Evolutionary conservation across 2,888 invertebrate genomes (phyloP).

Genomic region (Agonopterix heracliana): DNA sequence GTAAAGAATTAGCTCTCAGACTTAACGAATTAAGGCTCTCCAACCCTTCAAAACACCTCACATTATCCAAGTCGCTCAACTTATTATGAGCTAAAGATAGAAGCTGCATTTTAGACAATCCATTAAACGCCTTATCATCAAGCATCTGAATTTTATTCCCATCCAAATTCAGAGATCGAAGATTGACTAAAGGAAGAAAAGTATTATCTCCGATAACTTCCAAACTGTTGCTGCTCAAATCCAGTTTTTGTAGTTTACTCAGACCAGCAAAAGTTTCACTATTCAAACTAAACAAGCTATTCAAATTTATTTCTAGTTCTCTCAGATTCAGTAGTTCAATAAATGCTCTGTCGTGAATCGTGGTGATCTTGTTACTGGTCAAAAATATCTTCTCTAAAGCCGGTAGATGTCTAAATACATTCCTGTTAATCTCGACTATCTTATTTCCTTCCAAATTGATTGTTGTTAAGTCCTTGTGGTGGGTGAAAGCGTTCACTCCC

Average conservation of each 20-base stretch:
- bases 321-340: slow-evolving; percentile 80
- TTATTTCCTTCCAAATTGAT: slow-evolving; percentile 83
- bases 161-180: slow-evolving; percentile 49
- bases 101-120: slow-evolving; percentile 39
- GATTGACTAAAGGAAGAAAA: slow-evolving; percentile 66
- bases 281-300: slow-evolving; percentile 82
- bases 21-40: slow-evolving; percentile 39
- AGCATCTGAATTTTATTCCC: slow-evolving; percentile 66
- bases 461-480: slow-evolving; percentile 78
- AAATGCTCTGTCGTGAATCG: slow-evolving; percentile 91
- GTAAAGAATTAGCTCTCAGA: slow-evolving; percentile 51
- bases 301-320: slow-evolving; percentile 86
- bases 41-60: slow-evolving; percentile 45
- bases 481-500: slow-evolving; percentile 80
- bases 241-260: slow-evolving; percentile 79
- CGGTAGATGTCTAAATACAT: slow-evolving; percentile 84
- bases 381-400: slow-evolving; percentile 82
- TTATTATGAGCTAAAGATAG: slow-evolving; percentile 56
- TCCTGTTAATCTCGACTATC: slow-evolving; percentile 82
- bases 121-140: slow-evolving; percentile 60
- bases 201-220: slow-evolving; percentile 86
- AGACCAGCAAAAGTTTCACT: slow-evolving; percentile 86
- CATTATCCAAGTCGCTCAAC: slow-evolving; percentile 42
- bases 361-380: slow-evolving; percentile 89
- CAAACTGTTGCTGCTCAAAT: slow-evolving; percentile 82